phyloP scores from a whole-genome alignment of 2,888 invertebrate genomes.

The Euplagia quadripunctaria region DNA sequence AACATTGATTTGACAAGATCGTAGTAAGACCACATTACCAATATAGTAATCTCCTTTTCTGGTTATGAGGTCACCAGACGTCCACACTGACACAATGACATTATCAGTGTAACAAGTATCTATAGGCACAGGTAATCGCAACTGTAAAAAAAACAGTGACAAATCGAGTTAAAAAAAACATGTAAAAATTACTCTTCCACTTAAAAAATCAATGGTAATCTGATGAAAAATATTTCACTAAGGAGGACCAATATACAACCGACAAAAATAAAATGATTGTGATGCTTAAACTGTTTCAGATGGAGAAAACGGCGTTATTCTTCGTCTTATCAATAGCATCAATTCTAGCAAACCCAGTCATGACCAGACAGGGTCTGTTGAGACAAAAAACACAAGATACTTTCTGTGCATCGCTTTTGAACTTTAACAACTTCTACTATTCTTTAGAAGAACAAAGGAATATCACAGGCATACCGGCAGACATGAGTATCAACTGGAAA shows the following conservation, averaged over 20 bases:
- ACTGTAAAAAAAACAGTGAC: too few relatives aligned
- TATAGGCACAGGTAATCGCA: too few relatives aligned
- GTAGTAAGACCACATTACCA: not conserved
- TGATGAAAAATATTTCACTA: too few relatives aligned
- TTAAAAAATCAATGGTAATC: not conserved
- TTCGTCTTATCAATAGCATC: constrained; percentile 54
- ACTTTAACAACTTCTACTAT: constrained; percentile 75
- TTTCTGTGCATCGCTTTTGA: constrained; percentile 65
- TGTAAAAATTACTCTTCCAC: not conserved
- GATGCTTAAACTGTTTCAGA: constrained; percentile 63
- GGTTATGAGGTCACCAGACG: too few relatives aligned
- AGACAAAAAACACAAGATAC: constrained; percentile 57
- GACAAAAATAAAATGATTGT: not conserved
- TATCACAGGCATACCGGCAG: constrained; percentile 77
- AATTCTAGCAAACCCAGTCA: constrained; percentile 62
- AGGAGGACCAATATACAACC: not conserved
- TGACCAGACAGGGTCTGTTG: constrained; percentile 65
- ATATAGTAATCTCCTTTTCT: not conserved
- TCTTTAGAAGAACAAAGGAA: constrained; percentile 62
- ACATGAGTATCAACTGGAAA: constrained; percentile 80
- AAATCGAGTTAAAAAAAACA: too few relatives aligned
- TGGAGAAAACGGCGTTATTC: constrained; percentile 58
- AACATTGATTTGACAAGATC: not conserved
- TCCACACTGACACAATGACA: too few relatives aligned
- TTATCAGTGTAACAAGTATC: too few relatives aligned